Evolutionary conservation across 53 echinoderm and acorn worm species (phyloP).

Genomic region (Stichopus horrens): DNA sequence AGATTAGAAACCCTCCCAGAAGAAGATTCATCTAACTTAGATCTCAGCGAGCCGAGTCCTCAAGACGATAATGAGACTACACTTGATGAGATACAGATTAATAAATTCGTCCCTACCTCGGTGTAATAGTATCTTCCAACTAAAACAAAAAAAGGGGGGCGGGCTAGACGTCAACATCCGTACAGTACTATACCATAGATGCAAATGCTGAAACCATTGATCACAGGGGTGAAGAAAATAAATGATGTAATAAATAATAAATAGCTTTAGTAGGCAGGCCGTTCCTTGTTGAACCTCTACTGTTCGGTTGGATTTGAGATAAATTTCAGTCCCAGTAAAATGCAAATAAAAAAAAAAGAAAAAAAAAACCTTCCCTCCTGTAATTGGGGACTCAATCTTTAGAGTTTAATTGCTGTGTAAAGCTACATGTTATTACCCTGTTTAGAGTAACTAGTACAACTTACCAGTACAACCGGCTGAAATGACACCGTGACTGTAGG

Average conservation of each 20-base stretch:
- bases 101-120: conserved; percentile 28
- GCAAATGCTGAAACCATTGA: not conserved
- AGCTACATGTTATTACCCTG: too few species aligned
- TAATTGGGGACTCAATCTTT: too few species aligned
- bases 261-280: too few species aligned
- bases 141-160: not conserved
- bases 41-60: conserved; percentile 16
- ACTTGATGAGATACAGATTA: not conserved
- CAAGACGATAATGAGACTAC: not conserved
- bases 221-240: not conserved
- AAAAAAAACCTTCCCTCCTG: too few species aligned
- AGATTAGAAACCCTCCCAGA: conserved; percentile 40
- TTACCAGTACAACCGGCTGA: too few species aligned
- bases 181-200: not conserved
- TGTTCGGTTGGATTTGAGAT: too few species aligned
- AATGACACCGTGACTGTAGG: too few species aligned
- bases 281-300: too few species aligned
- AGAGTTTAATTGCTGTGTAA: too few species aligned
- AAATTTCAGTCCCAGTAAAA: too few species aligned
- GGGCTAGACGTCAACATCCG: not conserved
- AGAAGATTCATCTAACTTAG: conserved; percentile 41
- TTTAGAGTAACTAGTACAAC: too few species aligned
- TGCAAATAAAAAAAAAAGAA: too few species aligned
- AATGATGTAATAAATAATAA: not conserved
- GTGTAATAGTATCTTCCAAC: conserved; percentile 11